Evolutionary conservation across 2,888 invertebrate genomes (phyloP), one percentile per base, ranked within the genome.

Genomic region (Morpho helenor): DNA sequence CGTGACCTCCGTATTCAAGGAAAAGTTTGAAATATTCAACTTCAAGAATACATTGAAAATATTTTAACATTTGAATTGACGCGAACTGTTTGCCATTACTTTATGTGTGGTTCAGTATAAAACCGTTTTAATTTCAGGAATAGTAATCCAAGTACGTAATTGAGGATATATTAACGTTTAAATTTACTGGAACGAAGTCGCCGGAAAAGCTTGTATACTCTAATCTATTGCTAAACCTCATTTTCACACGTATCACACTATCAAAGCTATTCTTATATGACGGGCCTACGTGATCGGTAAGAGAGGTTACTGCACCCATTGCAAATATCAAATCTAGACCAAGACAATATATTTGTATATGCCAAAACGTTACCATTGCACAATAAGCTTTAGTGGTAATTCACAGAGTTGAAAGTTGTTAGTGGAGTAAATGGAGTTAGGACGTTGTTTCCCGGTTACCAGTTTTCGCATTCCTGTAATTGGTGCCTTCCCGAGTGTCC

Each of bases 301-400:
- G 51, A 52, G 66, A 73, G 84, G 82, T 84, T 80, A 74, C 68
- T 82, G 84, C 82, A 82, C 84, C 70, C 74, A 71, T 67, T 80
- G 81, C 84, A 76, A 82, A 84, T 78, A 80, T 77, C 70, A 73
- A 74, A 73, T 64, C 68, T 59, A 52, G 39, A 52, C 51, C 45
- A 43, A 31, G 42, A 50, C 56, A 48, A 60, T 43, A 58, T 60
- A 56, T 59, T 22, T 56, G 31, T 62, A 67, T 65, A 58, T 57
- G 41, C 47, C 43, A n/a, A 22, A 3, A 31, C 22, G 6, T 8
- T 7, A 10, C 8, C 31, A 60, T 10, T 2, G 23, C 4, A 66
- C 70, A 66, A 51, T 6, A 8, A 43, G 59, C 64, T 42, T 41
- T 71, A 63, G 7, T 0, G 0, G 0, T 0, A 0, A 0, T 0